phyloP scores from a whole-genome alignment of 2,113 vertebrate genomes.

The Strix aluco region DNA sequence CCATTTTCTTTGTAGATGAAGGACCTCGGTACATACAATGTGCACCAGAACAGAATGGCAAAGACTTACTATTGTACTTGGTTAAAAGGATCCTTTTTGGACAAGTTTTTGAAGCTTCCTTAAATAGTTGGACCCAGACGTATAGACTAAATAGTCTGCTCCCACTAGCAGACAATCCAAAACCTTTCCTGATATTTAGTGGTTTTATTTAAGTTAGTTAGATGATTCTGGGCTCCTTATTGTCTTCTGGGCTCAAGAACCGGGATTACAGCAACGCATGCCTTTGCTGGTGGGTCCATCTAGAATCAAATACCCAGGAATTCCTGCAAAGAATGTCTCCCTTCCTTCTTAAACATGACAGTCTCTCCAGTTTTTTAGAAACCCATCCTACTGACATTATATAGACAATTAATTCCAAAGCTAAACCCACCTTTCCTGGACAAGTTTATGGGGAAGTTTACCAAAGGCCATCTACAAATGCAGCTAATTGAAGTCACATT shows the following conservation, averaged over 20 bases:
- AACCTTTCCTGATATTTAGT: neutral
- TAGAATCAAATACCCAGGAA: neutral
- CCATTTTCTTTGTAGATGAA: neutral
- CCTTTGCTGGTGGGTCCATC: neutral
- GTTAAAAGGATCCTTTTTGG: neutral
- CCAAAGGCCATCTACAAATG: neutral
- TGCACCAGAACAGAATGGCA: neutral
- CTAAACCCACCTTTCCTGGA: neutral
- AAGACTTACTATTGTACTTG: neutral
- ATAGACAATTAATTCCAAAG: neutral
- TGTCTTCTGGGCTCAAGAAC: neutral
- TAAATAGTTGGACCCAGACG: neutral
- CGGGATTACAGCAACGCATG: neutral
- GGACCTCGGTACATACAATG: rapidly evolving
- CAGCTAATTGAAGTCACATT: neutral
- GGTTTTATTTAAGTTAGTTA: neutral
- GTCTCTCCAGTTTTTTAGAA: neutral
- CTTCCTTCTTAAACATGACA: neutral
- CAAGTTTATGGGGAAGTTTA: neutral
- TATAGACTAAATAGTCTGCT: neutral
- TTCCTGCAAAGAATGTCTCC: neutral
- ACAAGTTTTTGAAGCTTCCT: neutral
- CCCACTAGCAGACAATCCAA: neutral
- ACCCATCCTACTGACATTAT: neutral
- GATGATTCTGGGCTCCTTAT: neutral